A percentile compares a stretch with the other conserved stretches of the same genome.
These are phyloP conservation scores for Chrysolina americana DNA, from an alignment of 2,888 invertebrate species.

Conservation along the genomic window DNA sequence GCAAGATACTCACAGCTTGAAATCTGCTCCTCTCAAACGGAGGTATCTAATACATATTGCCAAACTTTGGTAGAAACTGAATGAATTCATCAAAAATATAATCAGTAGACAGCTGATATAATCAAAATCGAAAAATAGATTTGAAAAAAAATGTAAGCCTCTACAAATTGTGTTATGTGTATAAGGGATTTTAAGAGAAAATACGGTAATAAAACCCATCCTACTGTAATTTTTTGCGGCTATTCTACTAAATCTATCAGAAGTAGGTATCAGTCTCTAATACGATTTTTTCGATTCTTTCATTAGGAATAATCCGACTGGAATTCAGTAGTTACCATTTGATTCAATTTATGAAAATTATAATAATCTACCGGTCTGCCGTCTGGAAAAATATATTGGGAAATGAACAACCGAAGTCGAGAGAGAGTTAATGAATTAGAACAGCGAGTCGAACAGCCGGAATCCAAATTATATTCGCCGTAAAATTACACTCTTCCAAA, in stretches of 20 bases:
- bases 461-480: constrained; percentile 34
- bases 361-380: neutral
- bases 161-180: too few relatives aligned
- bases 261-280: neutral
- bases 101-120: too few relatives aligned
- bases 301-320: neutral
- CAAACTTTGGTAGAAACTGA: too few relatives aligned
- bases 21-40: too few relatives aligned
- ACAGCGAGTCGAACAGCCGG: constrained; percentile 27
- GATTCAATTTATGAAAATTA: constrained; percentile 6
- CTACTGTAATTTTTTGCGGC: too few relatives aligned
- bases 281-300: neutral
- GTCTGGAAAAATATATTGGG: constrained; percentile 5
- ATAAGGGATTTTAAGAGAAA: too few relatives aligned
- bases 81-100: too few relatives aligned
- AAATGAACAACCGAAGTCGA: neutral
- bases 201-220: too few relatives aligned
- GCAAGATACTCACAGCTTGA: too few relatives aligned
- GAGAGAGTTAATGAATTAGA: constrained; percentile 33
- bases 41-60: too few relatives aligned
- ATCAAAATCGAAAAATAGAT: too few relatives aligned
- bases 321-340: neutral
- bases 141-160: too few relatives aligned
- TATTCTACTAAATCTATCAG: neutral
- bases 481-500: constrained; percentile 34